Percentiles rank a stretch among this genome's conserved stretches.
Conservation (phyloP, 2,888 invertebrate species). For the Eugnorisma glareosa region DNA sequence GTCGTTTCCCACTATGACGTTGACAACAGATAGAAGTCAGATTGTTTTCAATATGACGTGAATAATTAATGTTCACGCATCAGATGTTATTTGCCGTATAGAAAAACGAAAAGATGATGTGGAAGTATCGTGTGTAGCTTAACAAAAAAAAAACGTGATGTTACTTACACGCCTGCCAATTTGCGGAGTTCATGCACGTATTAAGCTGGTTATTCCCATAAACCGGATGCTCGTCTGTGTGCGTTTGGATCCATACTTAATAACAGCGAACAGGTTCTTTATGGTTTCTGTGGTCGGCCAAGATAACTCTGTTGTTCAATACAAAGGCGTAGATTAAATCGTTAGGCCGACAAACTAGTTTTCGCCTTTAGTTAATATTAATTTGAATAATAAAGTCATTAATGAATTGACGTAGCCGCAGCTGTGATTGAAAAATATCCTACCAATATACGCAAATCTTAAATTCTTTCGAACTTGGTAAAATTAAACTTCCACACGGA, state of each 20-base stretch:
- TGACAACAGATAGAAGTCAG: conserved; percentile 47
- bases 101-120: conserved; percentile 38
- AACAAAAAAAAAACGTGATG: conserved; percentile 68
- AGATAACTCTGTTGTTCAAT: conserved; percentile 72
- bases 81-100: conserved; percentile 26
- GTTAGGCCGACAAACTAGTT: conserved; percentile 52
- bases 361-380: conserved; percentile 3
- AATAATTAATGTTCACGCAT: conserved; percentile 47
- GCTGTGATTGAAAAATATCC: conserved; percentile 2
- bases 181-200: conserved; percentile 80
- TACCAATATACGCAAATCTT: not conserved
- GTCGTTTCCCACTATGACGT: conserved; percentile 81
- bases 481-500: not conserved
- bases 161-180: conserved; percentile 73
- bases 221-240: conserved; percentile 79
- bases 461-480: not conserved
- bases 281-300: conserved; percentile 71
- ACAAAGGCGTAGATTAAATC: conserved; percentile 58
- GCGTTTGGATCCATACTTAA: conserved; percentile 71
- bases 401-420: conserved; percentile 19
- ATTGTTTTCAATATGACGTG: conserved; percentile 60
- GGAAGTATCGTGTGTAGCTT: conserved; percentile 28
- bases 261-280: conserved; percentile 66
- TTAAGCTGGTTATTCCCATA: conserved; percentile 83
- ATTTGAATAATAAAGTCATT: conserved; percentile 16